phyloP scores from a whole-genome alignment of 2,888 invertebrate genomes.

The Rotaria socialis region DNA sequence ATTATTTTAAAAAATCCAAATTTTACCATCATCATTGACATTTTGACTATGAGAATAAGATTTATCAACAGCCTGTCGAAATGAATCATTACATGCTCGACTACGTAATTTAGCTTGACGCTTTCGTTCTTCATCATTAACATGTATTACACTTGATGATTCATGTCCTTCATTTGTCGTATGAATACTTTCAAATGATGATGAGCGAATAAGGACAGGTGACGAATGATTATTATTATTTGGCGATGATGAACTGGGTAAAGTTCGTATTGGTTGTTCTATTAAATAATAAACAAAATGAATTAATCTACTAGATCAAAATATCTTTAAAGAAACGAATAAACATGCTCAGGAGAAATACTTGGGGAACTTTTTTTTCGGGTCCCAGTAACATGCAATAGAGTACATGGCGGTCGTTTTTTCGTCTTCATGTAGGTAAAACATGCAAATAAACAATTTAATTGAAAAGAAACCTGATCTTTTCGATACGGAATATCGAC shows the following conservation, averaged over 20 bases:
- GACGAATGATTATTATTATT: no score
- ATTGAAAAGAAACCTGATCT: neutral
- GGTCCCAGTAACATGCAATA: no score
- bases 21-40: neutral
- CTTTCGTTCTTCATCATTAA: neutral
- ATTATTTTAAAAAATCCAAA: no score
- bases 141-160: neutral
- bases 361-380: no score
- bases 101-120: conserved; percentile 10
- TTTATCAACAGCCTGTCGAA: conserved; percentile 20
- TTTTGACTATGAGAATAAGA: neutral
- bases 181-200: neutral
- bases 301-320: no score
- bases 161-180: neutral
- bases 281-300: no score
- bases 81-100: neutral
- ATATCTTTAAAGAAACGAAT: no score
- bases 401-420: no score
- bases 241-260: no score
- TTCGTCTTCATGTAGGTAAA: neutral
- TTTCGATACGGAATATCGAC: neutral
- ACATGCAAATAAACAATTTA: neutral
- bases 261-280: no score
- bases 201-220: no score
- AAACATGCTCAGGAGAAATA: no score